Base-by-base conservation (phyloP, 2,888 invertebrate genomes). In the Conchocele bisecta region DNA sequence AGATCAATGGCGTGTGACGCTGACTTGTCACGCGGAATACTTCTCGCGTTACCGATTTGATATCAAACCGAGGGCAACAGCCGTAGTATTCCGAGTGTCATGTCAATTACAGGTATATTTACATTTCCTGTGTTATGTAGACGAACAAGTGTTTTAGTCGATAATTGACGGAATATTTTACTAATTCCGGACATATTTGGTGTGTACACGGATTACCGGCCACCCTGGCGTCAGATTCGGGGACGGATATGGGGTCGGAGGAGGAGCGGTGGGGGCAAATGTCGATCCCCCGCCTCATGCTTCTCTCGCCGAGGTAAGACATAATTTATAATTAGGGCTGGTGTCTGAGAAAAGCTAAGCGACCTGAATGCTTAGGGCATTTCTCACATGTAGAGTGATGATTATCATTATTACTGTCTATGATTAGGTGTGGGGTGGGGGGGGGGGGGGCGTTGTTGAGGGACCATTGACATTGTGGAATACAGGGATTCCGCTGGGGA, bases 231-330 rank as follows among this genome's bases (percentile, higher is more conserved):
- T 76, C 76, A 9, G 76, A 76, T 69, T 73, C 72, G 29, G 76
- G 76, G 35, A 76, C 76, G 28, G 68, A 69, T 54, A 72, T 76
- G 69, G 76, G 76, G 42, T 76, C 76, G 31, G 76, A 76, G 64
- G 76, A 76, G 69, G 76, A 76, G 59, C 48, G 69, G 53, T 76
- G 76, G 76, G 76, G 76, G 24, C 83, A 83, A 57, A 67, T 73
- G 54, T 63, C 77, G 39, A 83, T 83, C 20, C 83, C 83, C 9
- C 72, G 82, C 28, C 68, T 82, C 22, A 81, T 74, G 63, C 71
- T 82, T 53, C 66, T 83, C 53, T 83, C 83, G 5, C 79, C 82
- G 67, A 84, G 84, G 84, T 84, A 73, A 67, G 54, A 20, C 15
- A 29, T 4, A 17, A 31, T 37, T 48, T 58, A 15, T 15, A 6